phyloP scores from a whole-genome alignment of 23 tunicate genomes.

The Diplosoma virens region DNA sequence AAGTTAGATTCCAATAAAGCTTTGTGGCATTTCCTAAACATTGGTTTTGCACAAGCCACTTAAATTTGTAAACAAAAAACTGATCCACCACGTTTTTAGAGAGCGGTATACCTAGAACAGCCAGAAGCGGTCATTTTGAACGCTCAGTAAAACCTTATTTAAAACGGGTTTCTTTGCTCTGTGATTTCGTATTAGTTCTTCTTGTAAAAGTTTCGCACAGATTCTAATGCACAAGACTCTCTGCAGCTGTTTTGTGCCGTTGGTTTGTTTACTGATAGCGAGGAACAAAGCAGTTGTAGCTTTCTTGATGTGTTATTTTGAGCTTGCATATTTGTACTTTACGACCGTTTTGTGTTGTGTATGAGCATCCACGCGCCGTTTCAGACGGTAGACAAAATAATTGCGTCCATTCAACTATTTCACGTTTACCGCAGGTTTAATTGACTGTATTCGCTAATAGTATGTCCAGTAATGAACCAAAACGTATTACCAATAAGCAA shows the following conservation, averaged over 20 bases:
- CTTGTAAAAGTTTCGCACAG: neutral
- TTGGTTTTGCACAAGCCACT: neutral
- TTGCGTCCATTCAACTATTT: neutral
- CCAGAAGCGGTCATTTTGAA: neutral
- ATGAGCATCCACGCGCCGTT: no score
- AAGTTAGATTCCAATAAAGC: neutral
- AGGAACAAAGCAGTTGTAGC: no score
- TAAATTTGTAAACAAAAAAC: neutral
- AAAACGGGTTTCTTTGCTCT: neutral
- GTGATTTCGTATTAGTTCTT: neutral
- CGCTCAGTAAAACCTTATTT: neutral
- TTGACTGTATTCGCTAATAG: neutral
- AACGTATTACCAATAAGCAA: neutral
- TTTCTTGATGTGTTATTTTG: no score
- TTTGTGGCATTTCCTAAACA: neutral
- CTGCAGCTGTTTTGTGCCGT: neutral
- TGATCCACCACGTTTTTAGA: neutral
- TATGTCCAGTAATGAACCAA: neutral
- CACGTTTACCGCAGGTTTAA: neutral
- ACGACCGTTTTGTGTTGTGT: no score
- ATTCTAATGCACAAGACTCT: neutral
- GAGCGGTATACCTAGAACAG: neutral
- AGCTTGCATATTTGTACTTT: no score
- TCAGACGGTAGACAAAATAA: no score
- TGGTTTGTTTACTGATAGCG: neutral